These are phyloP conservation scores for Apostichopus japonicus DNA, from an alignment of 35 echinoderm and acorn worm species.

Conservation along the genomic window DNA sequence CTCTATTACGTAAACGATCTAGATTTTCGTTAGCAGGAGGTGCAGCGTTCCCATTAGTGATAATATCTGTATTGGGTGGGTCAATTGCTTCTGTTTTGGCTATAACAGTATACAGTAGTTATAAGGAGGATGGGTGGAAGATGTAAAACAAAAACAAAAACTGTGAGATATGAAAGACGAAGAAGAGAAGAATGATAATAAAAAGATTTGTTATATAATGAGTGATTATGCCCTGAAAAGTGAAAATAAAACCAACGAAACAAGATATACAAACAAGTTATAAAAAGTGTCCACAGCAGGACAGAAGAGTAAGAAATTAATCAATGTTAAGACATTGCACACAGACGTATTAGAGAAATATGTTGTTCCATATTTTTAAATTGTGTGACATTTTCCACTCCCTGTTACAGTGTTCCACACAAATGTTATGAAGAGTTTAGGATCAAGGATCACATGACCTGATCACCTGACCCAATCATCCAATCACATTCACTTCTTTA, in stretches of 20 bases:
- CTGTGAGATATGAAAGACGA: not conserved
- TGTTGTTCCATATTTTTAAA: no score
- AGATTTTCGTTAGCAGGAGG: constrained; percentile 56
- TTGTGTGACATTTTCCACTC: no score
- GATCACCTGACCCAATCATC: no score
- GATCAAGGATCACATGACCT: no score
- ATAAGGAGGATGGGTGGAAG: not conserved
- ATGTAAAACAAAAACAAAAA: not conserved
- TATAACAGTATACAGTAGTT: not conserved
- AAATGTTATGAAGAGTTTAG: no score
- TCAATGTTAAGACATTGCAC: no score
- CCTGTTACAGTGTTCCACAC: no score
- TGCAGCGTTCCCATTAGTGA: constrained; percentile 29
- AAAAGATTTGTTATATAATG: not conserved
- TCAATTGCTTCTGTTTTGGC: constrained; percentile 41
- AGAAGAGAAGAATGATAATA: not conserved
- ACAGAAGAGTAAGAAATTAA: no score
- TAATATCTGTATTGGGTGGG: constrained; percentile 23
- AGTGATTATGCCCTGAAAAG: not conserved
- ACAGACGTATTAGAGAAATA: no score
- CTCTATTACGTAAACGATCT: constrained; percentile 59
- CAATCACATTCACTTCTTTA: no score
- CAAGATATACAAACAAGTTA: not conserved
- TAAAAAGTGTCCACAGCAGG: no score
- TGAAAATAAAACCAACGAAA: not conserved